Conservation (phyloP, 2,113 vertebrate species). For the Arvicanthis niloticus region DNA sequence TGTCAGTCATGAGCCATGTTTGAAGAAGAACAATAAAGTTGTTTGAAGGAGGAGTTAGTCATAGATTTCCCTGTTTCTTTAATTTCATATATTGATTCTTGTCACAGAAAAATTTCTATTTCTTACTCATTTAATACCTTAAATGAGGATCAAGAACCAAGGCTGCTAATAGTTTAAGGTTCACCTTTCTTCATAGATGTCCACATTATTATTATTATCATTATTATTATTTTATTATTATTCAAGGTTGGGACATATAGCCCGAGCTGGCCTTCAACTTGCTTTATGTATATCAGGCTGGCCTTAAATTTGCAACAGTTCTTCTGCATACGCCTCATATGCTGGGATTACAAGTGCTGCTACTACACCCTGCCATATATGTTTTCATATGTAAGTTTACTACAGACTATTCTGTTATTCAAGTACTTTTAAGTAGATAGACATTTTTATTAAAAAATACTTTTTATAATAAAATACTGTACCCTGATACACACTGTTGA, state of each 20-base stretch:
- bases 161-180: neutral
- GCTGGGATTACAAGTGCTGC: neutral
- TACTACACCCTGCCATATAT: neutral
- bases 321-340: neutral
- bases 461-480: neutral
- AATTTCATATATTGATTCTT: constrained; percentile 21
- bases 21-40: neutral
- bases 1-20: neutral
- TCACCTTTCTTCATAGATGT: constrained; percentile 31
- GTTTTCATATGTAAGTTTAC: neutral
- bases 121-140: constrained; percentile 11
- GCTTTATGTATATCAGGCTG: neutral
- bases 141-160: neutral
- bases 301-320: neutral
- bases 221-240: too few species aligned
- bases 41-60: neutral
- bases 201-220: neutral
- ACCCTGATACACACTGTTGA: neutral
- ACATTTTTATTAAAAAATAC: neutral
- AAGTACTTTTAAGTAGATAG: constrained; percentile 30
- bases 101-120: neutral
- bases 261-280: neutral
- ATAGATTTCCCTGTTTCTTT: constrained; percentile 10
- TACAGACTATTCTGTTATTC: neutral
- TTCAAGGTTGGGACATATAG: neutral